phyloP scores from a whole-genome alignment of 1,140 invertebrate species.

The Meloidogyne hapla region DNA sequence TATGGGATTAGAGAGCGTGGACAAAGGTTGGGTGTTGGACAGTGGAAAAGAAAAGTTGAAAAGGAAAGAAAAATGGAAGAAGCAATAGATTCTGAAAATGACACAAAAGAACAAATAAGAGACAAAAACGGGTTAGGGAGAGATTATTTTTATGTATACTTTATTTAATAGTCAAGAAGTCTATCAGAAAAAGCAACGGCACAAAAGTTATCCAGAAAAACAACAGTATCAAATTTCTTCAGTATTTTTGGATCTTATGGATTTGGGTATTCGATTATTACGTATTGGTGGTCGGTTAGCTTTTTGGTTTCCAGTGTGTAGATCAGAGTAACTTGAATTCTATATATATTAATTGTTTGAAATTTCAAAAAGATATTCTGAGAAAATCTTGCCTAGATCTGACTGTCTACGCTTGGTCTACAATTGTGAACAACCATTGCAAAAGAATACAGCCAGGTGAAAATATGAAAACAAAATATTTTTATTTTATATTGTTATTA shows the following conservation, averaged over 20 bases:
- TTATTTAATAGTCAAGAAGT: not conserved
- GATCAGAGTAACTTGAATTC: conserved; percentile 63
- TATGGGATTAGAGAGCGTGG: conserved; percentile 67
- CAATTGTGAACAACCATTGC: conserved; percentile 67
- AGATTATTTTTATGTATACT: not conserved
- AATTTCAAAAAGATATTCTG: conserved; percentile 62
- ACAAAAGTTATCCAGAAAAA: conserved; percentile 64
- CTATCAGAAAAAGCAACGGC: not conserved
- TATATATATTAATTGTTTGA: conserved; percentile 8
- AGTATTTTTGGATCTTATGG: conserved; percentile 66
- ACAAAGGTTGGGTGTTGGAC: conserved; percentile 50
- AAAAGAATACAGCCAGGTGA: conserved; percentile 49
- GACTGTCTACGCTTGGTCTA: conserved; percentile 64
- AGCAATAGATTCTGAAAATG: no score
- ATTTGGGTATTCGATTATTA: conserved; percentile 66
- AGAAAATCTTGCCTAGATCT: conserved; percentile 65
- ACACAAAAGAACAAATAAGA: not conserved
- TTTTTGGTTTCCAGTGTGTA: conserved; percentile 67
- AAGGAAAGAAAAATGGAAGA: not conserved
- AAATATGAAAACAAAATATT: not conserved
- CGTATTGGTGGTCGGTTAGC: conserved; percentile 65
- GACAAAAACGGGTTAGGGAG: not conserved
- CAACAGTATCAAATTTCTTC: conserved; percentile 65
- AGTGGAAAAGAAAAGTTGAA: conserved; percentile 42
- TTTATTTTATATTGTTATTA: conserved; percentile 26